phyloP scores from a whole-genome alignment of 2,888 invertebrate genomes.

The Diplazon laetatorius region DNA sequence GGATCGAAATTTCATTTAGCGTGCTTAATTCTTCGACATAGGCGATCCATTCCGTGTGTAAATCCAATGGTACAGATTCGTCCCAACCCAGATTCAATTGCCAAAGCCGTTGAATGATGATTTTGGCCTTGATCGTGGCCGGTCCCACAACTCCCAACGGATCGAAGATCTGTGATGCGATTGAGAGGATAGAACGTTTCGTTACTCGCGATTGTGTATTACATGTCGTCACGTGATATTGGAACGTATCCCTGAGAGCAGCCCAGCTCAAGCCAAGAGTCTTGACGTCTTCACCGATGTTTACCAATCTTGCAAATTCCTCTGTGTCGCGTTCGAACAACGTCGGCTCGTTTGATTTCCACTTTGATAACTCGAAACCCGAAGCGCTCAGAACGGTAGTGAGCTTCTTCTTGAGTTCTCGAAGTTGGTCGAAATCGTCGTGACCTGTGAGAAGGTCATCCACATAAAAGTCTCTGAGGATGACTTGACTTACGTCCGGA shows the following conservation, averaged over 20 bases:
- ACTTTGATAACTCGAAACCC: conserved; percentile 52
- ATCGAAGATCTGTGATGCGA: conserved; percentile 15
- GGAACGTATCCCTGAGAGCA: conserved; percentile 20
- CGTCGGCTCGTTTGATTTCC: conserved; percentile 40
- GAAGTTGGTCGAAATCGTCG: conserved; percentile 22
- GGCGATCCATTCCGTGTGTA: background rate
- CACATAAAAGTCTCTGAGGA: conserved; percentile 58
- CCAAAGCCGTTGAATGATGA: conserved; percentile 24
- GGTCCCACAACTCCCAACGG: conserved; percentile 15
- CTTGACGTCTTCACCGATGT: conserved; percentile 35
- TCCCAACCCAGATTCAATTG: conserved; percentile 6
- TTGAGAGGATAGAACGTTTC: conserved; percentile 20
- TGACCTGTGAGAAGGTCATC: conserved; percentile 56
- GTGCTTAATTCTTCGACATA: background rate
- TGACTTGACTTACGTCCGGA: conserved; percentile 21
- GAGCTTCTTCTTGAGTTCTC: conserved; percentile 35
- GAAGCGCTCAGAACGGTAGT: conserved; percentile 35
- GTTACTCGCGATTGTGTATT: conserved; percentile 2
- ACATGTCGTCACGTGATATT: conserved; percentile 10
- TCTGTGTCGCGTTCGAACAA: conserved; percentile 12
- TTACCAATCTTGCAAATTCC: conserved; percentile 7
- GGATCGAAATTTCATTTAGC: conserved; percentile 19
- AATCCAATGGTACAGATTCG: conserved; percentile 1
- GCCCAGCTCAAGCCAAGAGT: conserved; percentile 40
- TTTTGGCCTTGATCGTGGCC: conserved; percentile 22